Evolutionary conservation across 2,797 vertebrate genomes (phyloP).

Genomic region (Anableps anableps): DNA sequence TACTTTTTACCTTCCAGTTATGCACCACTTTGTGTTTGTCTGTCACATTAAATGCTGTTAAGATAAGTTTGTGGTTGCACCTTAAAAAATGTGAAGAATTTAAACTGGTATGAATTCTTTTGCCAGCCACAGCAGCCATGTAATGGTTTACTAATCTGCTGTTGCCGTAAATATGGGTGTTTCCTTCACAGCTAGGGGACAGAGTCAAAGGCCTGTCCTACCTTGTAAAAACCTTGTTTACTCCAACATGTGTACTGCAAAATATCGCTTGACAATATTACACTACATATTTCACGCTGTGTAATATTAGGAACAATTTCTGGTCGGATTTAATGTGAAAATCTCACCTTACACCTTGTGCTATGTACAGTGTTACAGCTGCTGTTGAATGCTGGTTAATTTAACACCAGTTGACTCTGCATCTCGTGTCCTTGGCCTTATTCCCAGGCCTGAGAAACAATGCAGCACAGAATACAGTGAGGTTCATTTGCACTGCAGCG

Average conservation of each 20-base stretch:
- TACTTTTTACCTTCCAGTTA: background rate
- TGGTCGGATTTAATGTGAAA: background rate
- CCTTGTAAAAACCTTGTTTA: slow-evolving; percentile 12
- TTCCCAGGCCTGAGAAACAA: slow-evolving; percentile 44
- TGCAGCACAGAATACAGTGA: slow-evolving; percentile 15
- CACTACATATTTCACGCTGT: background rate
- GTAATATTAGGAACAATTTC: background rate
- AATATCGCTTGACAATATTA: background rate
- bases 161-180: slow-evolving; percentile 36
- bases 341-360: background rate
- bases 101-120: background rate
- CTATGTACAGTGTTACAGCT: background rate
- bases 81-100: background rate
- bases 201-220: slow-evolving; percentile 50
- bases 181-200: background rate
- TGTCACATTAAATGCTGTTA: background rate
- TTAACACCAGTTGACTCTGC: background rate
- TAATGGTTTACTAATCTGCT: slow-evolving; percentile 5
- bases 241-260: background rate
- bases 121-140: background rate
- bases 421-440: slow-evolving; percentile 23
- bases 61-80: background rate
- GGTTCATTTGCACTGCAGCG: slow-evolving; percentile 25
- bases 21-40: background rate
- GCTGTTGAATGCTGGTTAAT: background rate